Evolutionary conservation across 2,888 invertebrate species (phyloP).

Genomic region (Xylocampa areola): DNA sequence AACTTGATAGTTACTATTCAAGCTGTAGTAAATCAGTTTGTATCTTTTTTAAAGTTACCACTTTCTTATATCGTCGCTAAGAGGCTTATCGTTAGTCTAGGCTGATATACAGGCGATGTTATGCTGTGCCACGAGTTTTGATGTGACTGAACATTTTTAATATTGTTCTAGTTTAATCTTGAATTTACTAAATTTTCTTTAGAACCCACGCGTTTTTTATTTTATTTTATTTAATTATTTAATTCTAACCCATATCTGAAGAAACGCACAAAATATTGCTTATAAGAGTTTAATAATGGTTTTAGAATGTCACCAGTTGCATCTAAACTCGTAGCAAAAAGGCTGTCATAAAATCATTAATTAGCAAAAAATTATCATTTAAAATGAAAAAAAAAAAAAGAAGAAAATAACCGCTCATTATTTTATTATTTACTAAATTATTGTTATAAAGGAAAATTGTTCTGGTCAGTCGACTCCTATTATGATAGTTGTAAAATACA

Average conservation of each 20-base stretch:
- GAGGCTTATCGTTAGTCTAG: slow-evolving; percentile 77
- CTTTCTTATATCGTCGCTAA: slow-evolving; percentile 73
- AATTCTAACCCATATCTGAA: too few relatives aligned
- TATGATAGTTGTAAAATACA: slow-evolving; percentile 70
- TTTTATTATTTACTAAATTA: slow-evolving; percentile 75
- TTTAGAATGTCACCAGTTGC: slow-evolving; percentile 3
- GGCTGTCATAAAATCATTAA: slow-evolving; percentile 48
- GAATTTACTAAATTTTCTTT: too few relatives aligned
- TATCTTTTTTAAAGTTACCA: slow-evolving; percentile 78
- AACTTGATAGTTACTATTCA: slow-evolving; percentile 73
- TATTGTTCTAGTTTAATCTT: too few relatives aligned
- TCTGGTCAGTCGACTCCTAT: slow-evolving; percentile 85
- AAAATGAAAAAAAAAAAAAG: slow-evolving; percentile 51
- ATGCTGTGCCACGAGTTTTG: slow-evolving; percentile 31
- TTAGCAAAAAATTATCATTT: slow-evolving; percentile 54
- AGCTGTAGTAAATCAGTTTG: slow-evolving; percentile 72
- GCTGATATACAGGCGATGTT: slow-evolving; percentile 51
- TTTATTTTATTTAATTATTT: too few relatives aligned
- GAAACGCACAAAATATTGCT: too few relatives aligned
- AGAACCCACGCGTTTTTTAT: too few relatives aligned
- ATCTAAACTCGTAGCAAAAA: slow-evolving; percentile 37
- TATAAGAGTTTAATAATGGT: too few relatives aligned
- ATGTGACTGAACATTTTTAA: slow-evolving; percentile 21
- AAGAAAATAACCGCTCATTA: slow-evolving; percentile 59
- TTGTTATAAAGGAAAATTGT: slow-evolving; percentile 75